Base-by-base conservation (phyloP, 2,888 invertebrate species). In the Ecdyonurus torrentis region DNA sequence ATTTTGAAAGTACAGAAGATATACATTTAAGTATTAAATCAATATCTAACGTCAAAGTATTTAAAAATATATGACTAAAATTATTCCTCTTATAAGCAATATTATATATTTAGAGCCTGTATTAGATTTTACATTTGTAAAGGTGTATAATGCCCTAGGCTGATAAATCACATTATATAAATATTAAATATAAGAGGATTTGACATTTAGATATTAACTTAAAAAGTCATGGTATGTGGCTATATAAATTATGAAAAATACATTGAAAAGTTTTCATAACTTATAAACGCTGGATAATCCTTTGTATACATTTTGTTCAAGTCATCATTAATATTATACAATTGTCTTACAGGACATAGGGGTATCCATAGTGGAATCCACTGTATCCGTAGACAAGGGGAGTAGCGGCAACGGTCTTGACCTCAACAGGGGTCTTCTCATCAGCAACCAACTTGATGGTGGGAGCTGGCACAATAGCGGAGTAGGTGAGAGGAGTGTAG, bases 341-440 rank as follows among this genome's bases (percentile, higher is more conserved):
- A 37, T n/a, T n/a, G n/a, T 5, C 37, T 37, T 37, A 37, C 37
- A 37, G 55, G 55, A 10, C 5, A 7, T 22, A n/a, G 55, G 55
- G 19, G 55, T 20, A 20, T 5, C 55, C 55, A 22, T 55, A 55
- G 50, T 22, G 10, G 52, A 50, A 20, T 10, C 50, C 19, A 19
- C 58, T 50, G 59, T 58, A 58, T 58, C 53, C 50, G 63, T 63
- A 63, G 59, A 58, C 63, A 58, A 59, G 59, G 25, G 63, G 63
- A 15, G 50, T 23, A 58, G 58, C 25, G 24, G 59, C 52, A n/a
- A 52, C 23, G 59, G 62, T n/a, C 63, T 63, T 63, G 24, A 59
- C 24, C 24, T 63, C 61, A 19, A 58, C 55, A 52, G 61, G 52
- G 53, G 20, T 52, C 59, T 63, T 59, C 52, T 59, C 59, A 7